Evolutionary conservation across 2,113 vertebrate species (phyloP).

Genomic region (Romanogobio albipinnatus): DNA sequence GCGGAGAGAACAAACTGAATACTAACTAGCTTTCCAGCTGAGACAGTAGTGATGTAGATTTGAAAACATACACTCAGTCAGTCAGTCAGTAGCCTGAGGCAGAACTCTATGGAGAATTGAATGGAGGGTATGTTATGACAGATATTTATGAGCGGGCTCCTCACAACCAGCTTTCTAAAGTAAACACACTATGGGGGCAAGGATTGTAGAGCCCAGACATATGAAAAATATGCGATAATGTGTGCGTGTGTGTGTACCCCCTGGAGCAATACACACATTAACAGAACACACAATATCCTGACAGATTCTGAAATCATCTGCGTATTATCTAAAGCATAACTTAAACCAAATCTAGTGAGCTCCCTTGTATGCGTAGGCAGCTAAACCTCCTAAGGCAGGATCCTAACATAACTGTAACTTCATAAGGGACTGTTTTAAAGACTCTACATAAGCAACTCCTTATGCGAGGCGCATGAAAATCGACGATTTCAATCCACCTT

Average conservation of each 20-base stretch:
- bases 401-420: neutral
- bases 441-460: neutral
- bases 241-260: constrained; percentile 11
- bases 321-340: constrained; percentile 1
- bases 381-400: too few relatives aligned
- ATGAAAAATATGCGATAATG: constrained; percentile 17
- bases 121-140: constrained; percentile 58
- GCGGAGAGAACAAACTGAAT: constrained; percentile 60
- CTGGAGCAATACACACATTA: constrained; percentile 16
- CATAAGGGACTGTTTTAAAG: neutral
- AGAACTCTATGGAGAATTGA: constrained; percentile 54
- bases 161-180: constrained; percentile 60
- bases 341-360: neutral
- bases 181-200: constrained; percentile 49
- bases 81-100: constrained; percentile 31
- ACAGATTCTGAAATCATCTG: constrained; percentile 20
- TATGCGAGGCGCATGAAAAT: neutral
- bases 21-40: constrained; percentile 58
- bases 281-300: constrained; percentile 4
- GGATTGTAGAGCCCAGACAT: constrained; percentile 41
- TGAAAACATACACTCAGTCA: constrained; percentile 32
- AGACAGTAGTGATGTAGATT: constrained; percentile 38
- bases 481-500: too few relatives aligned
- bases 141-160: constrained; percentile 64
- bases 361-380: too few relatives aligned